Evolutionary conservation across 1,140 invertebrate genomes (phyloP).

Genomic region (Asobara japonica): DNA sequence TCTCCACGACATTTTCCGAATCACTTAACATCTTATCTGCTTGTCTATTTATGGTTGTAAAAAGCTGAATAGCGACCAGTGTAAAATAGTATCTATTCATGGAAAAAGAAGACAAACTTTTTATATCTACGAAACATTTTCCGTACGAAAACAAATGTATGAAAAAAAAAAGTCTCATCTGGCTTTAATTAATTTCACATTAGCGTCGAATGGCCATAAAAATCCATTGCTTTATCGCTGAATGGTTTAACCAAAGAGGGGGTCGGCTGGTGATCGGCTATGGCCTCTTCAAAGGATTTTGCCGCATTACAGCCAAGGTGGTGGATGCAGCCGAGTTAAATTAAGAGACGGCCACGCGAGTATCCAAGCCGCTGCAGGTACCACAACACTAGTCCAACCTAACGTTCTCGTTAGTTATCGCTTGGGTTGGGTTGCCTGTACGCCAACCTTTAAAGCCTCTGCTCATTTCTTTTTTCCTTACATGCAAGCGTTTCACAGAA

Average conservation of each 20-base stretch:
- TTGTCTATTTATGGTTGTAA: neutral
- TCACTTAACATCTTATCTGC: conserved; percentile 12
- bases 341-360: conserved; percentile 51
- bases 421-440: neutral
- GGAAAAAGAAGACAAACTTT: neutral
- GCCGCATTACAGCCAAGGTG: conserved; percentile 4
- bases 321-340: conserved; percentile 39
- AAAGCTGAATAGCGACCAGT: neutral
- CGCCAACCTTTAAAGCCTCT: neutral
- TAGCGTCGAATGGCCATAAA: neutral
- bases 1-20: neutral
- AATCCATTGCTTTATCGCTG: conserved; percentile 13
- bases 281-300: conserved; percentile 20
- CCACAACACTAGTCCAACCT: conserved; percentile 38
- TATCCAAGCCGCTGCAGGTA: conserved; percentile 34
- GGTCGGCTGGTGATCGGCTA: neutral
- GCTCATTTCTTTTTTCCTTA: neutral
- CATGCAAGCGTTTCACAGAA: neutral
- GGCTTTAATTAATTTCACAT: conserved; percentile 17
- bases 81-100: neutral
- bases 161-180: neutral
- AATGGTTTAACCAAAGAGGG: neutral
- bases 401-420: conserved; percentile 56
- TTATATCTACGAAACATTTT: neutral
- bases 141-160: neutral